These are phyloP conservation scores for Mycetomoellerius zeteki DNA, from an alignment of 1,140 invertebrate genomes.

Conservation along the genomic window DNA sequence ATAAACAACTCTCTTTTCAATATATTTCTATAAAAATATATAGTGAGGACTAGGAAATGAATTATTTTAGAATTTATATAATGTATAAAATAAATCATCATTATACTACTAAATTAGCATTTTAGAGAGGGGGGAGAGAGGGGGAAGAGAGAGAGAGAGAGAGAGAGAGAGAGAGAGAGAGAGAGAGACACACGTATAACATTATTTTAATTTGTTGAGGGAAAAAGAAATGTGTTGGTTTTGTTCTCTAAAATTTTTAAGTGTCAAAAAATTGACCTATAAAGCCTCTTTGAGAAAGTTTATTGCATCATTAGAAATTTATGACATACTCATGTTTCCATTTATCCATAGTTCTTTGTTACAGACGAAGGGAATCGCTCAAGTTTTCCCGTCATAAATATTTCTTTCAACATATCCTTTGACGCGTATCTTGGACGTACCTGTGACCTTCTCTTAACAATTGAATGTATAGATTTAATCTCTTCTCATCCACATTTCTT, in stretches of 20 bases:
- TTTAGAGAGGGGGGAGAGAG: no score
- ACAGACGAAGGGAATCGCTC: background rate
- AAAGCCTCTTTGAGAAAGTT: background rate
- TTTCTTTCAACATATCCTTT: slow-evolving; percentile 7
- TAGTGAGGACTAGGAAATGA: no score
- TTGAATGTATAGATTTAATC: background rate
- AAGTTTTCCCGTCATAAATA: slow-evolving; percentile 13
- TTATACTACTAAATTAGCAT: no score
- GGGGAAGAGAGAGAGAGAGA: no score
- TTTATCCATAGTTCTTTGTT: background rate
- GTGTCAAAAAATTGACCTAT: slow-evolving; percentile 9
- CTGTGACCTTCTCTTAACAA: slow-evolving; percentile 8
- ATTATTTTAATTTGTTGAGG: background rate
- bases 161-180: no score
- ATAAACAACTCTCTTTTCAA: no score
- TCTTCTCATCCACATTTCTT: background rate
- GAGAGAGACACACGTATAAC: no score
- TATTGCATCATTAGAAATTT: slow-evolving; percentile 30
- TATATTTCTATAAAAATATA: no score
- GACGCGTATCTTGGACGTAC: background rate
- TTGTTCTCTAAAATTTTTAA: background rate
- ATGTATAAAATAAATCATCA: no score
- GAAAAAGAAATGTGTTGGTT: background rate
- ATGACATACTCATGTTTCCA: background rate
- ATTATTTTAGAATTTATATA: no score